phyloP scores from a whole-genome alignment of 2,888 invertebrate genomes.

The Eumerus sabulonum region DNA sequence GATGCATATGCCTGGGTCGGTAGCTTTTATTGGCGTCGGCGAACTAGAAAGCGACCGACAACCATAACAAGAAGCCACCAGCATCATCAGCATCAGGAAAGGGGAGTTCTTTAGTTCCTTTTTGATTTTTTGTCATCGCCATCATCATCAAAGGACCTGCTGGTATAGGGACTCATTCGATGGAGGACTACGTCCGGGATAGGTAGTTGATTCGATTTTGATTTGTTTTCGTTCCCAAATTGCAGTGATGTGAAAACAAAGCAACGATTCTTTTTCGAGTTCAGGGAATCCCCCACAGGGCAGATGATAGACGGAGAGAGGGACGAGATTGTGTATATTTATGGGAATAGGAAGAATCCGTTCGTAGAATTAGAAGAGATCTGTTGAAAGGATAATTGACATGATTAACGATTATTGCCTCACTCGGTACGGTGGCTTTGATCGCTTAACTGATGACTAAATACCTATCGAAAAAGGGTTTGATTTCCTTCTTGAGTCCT shows the following conservation, averaged over 20 bases:
- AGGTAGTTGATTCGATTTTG: constrained; percentile 53
- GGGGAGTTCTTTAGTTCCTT: constrained; percentile 17
- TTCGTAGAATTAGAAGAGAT: constrained; percentile 61
- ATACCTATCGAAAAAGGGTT: background rate
- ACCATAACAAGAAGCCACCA: constrained; percentile 34
- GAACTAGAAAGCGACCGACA: constrained; percentile 54
- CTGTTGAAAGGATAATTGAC: constrained; percentile 65
- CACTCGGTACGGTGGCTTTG: constrained; percentile 45
- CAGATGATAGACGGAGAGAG: too few species aligned
- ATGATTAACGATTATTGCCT: constrained; percentile 61
- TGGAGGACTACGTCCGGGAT: constrained; percentile 24
- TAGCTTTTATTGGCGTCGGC: constrained; percentile 51
- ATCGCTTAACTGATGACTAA: constrained; percentile 40
- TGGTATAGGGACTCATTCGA: constrained; percentile 30
- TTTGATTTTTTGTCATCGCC: constrained; percentile 46
- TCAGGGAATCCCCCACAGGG: constrained; percentile 46
- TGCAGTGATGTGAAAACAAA: constrained; percentile 35
- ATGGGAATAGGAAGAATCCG: constrained; percentile 18
- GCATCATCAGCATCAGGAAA: constrained; percentile 9
- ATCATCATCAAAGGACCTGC: constrained; percentile 53
- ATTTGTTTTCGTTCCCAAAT: constrained; percentile 49
- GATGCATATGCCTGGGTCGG: constrained; percentile 23
- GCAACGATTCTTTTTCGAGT: constrained; percentile 32
- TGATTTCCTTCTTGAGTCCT: too few species aligned
- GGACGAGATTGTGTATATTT: constrained; percentile 23